Conservation (phyloP, 2,113 vertebrate genomes). For the Heliornis fulica region DNA sequence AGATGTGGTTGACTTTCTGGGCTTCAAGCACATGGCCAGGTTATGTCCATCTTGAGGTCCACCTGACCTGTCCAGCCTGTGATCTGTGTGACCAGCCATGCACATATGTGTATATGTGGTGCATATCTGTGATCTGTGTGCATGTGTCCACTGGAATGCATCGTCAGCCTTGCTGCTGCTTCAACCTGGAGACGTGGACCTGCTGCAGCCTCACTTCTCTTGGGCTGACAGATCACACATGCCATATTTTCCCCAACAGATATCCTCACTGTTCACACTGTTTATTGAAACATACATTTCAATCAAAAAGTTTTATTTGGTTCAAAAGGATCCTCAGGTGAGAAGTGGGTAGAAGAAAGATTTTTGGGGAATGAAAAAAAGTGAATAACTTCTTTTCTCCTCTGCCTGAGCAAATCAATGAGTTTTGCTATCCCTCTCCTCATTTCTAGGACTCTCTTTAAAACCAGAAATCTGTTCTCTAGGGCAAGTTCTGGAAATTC, state of each 20-base stretch:
- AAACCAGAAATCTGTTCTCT: neutral
- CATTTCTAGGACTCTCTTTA: neutral
- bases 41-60: too few species aligned
- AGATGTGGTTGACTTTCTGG: too few species aligned
- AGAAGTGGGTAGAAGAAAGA: neutral
- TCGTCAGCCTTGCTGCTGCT: neutral
- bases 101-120: neutral
- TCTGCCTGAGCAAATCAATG: neutral
- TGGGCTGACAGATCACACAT: neutral
- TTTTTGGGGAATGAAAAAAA: neutral
- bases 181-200: neutral
- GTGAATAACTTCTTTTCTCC: neutral
- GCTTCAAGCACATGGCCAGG: too few species aligned
- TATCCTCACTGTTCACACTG: neutral
- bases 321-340: neutral
- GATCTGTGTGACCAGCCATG: neutral
- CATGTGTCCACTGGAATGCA: neutral
- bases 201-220: neutral
- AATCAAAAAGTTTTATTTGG: neutral
- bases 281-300: neutral
- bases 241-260: neutral
- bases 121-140: rapidly evolving
- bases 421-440: neutral
- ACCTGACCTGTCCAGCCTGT: too few species aligned
- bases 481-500: neutral